Conservation (phyloP, 2,888 invertebrate species). For the Acrocyrtus sp. region DNA sequence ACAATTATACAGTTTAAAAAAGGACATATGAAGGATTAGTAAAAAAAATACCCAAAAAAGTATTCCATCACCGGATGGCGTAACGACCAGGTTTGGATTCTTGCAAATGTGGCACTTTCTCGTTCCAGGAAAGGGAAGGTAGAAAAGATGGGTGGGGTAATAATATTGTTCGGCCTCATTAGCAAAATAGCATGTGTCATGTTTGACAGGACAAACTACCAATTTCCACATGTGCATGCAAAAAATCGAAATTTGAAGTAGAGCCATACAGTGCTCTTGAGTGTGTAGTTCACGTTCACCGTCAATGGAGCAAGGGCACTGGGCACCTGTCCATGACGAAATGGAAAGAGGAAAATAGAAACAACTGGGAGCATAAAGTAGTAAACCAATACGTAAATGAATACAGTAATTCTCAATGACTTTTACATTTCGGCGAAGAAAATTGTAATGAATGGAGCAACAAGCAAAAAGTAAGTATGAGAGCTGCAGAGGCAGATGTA, state of each 20-base stretch:
- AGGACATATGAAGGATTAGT: background rate
- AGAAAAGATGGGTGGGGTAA: background rate
- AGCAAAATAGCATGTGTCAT: constrained; percentile 32
- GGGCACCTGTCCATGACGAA: constrained; percentile 48
- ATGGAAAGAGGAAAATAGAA: background rate
- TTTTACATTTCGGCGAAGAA: background rate
- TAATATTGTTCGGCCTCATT: constrained; percentile 36
- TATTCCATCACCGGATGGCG: background rate
- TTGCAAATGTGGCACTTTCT: background rate
- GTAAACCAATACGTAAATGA: background rate
- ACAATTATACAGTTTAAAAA: constrained; percentile 1
- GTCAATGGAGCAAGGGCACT: background rate
- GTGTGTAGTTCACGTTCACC: background rate
- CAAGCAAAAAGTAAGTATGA: constrained; percentile 3
- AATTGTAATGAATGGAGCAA: background rate
- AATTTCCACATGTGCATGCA: background rate
- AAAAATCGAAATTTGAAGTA: background rate
- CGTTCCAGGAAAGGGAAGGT: background rate
- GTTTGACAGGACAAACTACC: background rate
- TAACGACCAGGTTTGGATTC: background rate
- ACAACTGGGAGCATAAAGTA: background rate
- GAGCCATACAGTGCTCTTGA: background rate
- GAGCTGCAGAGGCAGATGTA: constrained; percentile 26
- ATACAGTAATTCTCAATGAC: background rate
- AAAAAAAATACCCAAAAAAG: no score